Base-by-base conservation (phyloP, 1,140 invertebrate genomes). In the Teleopsis dalmanni region DNA sequence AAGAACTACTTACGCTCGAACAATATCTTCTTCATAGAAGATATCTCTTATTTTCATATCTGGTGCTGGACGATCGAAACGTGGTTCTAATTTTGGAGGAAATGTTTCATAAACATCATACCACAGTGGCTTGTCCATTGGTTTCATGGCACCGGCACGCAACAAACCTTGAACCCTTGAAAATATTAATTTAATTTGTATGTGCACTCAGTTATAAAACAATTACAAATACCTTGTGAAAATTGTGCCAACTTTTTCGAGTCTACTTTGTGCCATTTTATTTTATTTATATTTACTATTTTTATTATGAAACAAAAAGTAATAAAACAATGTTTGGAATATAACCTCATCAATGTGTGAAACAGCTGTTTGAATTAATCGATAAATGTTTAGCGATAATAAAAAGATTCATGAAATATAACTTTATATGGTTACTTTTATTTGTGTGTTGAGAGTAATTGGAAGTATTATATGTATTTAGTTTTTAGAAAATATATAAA, bases 1-100 rank as follows among this genome's bases (percentile, higher is more conserved):
- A n/a, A n/a, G n/a, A n/a, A n/a, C n/a, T n/a, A 75, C 81, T 79
- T 80, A 92, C 88, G 83, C 88, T 81, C 91, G 77, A 13, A 91
- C 74, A 43, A 76, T 62, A 75, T 96, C 93, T 77, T 95, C 92
- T 53, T 80, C 72, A 58, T 95, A 95, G 48, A 92, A 82, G 50
- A 95, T 91, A 37, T 79, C 68, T 55, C 65, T 76, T 10, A 91
- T 70, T 36, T 78, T 64, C 27, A 77, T 57, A 14, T 77, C 70
- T 1, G 79, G 73, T 26, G 75, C 72, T 22, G 77, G 75, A 58
- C 85, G 75, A 37, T 84, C 79, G 72, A 75, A 89, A 31, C 70
- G 71, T 8, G 91, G 92, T 59, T 88, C 83, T 34, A 79, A 66
- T 54, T 83, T 81, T 3, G 93, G 92, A 7, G 91, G 91, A 74